A percentile compares a stretch with the other conserved stretches of the same genome.
phyloP scores from a whole-genome alignment of 1,140 invertebrate genomes.

The Drosophila gunungcola region DNA sequence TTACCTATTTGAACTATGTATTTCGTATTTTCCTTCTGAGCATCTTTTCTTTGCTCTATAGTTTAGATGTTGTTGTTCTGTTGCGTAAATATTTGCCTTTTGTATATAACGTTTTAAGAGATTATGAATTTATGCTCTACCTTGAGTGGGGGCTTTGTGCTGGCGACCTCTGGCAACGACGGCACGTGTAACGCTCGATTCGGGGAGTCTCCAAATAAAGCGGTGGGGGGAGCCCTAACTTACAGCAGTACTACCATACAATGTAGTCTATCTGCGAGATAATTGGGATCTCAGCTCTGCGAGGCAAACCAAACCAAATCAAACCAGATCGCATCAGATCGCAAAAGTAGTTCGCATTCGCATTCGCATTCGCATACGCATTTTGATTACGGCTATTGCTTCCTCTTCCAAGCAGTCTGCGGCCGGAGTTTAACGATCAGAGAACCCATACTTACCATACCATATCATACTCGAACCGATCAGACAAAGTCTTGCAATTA shows the following conservation, averaged over 20 bases:
- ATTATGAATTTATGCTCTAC: conserved; percentile 43
- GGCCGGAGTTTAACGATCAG: conserved; percentile 26
- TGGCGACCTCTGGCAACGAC: conserved; percentile 1
- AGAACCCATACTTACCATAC: conserved; percentile 15
- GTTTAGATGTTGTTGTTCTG: not conserved
- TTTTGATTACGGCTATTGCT: conserved; percentile 29
- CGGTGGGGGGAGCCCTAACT: not conserved
- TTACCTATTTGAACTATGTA: conserved; percentile 27
- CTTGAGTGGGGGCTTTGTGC: conserved; percentile 29
- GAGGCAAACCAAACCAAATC: conserved; percentile 27
- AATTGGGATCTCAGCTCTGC: conserved; percentile 13
- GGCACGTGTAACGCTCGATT: conserved; percentile 19
- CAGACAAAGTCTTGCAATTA: conserved; percentile 38
- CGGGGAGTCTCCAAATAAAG: not conserved
- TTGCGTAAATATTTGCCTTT: conserved; percentile 38
- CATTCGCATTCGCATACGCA: conserved; percentile 40
- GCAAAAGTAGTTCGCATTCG: conserved; percentile 39
- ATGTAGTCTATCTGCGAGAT: conserved; percentile 11
- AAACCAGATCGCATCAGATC: conserved; percentile 47
- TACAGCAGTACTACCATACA: not conserved
- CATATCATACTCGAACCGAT: not conserved
- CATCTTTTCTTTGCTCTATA: not conserved
- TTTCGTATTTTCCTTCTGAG: not conserved
- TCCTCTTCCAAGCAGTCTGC: conserved; percentile 27
- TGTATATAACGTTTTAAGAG: conserved; percentile 41